These are phyloP conservation scores for Galerucella calmariensis DNA, from an alignment of 2,888 invertebrate genomes.

Conservation along the genomic window DNA sequence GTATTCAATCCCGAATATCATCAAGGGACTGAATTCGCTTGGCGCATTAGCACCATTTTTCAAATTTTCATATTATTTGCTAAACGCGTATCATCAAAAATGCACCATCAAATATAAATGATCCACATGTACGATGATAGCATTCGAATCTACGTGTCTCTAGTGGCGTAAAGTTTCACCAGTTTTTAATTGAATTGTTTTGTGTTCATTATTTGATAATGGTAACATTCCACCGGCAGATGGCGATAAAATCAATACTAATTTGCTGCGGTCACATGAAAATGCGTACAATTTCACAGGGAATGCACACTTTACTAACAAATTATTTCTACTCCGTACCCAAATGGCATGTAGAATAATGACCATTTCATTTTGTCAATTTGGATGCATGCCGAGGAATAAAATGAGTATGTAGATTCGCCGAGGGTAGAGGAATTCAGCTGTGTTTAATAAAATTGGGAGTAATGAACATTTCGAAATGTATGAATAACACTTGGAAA, in stretches of 20 bases:
- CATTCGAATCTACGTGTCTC: neutral
- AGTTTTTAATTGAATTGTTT: slow-evolving; percentile 34
- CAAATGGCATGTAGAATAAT: slow-evolving; percentile 29
- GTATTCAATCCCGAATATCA: too few relatives aligned
- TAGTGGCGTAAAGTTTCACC: slow-evolving; percentile 11
- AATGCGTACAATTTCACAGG: slow-evolving; percentile 41
- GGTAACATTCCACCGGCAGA: slow-evolving; percentile 29
- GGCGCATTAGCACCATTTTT: neutral
- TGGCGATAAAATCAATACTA: slow-evolving; percentile 37
- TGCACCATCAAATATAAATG: neutral
- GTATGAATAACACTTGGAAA: too few relatives aligned
- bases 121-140: neutral
- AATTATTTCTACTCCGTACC: slow-evolving; percentile 31
- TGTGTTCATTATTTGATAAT: slow-evolving; percentile 23
- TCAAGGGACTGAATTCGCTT: too few relatives aligned
- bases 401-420: neutral
- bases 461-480: neutral
- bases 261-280: slow-evolving; percentile 40
- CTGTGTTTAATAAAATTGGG: neutral
- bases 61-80: neutral
- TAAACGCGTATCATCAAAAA: neutral
- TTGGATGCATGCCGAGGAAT: slow-evolving; percentile 8
- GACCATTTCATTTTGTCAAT: slow-evolving; percentile 36
- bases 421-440: neutral
- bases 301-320: slow-evolving; percentile 36